These are phyloP conservation scores for Eristalinus aeneus DNA, from an alignment of 2,888 invertebrate genomes.

Conservation along the genomic window DNA sequence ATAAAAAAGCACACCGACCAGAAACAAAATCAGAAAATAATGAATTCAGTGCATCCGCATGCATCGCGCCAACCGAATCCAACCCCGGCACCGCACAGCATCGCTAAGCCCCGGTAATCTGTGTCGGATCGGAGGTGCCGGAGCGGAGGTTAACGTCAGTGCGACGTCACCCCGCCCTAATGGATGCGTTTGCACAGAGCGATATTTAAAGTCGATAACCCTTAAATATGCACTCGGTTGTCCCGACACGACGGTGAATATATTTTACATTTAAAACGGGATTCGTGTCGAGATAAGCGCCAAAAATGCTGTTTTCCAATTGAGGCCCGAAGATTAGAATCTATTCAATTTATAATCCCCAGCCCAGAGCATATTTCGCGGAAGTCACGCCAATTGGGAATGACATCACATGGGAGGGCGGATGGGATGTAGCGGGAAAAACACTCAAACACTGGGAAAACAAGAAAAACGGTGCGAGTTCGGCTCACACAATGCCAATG, in stretches of 20 bases:
- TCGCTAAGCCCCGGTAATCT: slow-evolving; percentile 52
- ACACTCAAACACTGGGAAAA: background rate
- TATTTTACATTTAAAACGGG: slow-evolving; percentile 66
- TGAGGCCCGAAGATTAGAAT: slow-evolving; percentile 62
- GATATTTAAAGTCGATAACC: slow-evolving; percentile 66
- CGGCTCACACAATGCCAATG: slow-evolving; percentile 28
- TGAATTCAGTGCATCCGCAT: slow-evolving; percentile 49
- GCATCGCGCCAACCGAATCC: background rate
- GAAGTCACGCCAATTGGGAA: background rate
- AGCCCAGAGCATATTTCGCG: background rate
- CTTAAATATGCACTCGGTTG: slow-evolving; percentile 56
- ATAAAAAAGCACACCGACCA: slow-evolving; percentile 11
- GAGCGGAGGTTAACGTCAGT: slow-evolving; percentile 18
- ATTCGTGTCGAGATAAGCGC: slow-evolving; percentile 53
- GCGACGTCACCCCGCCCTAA: slow-evolving; percentile 53
- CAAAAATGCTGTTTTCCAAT: slow-evolving; percentile 56
- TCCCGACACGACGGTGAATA: slow-evolving; percentile 39
- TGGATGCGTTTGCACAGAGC: slow-evolving; percentile 57
- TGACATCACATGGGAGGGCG: slow-evolving; percentile 14
- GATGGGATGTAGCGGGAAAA: background rate
- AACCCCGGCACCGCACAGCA: background rate
- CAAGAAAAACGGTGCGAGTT: background rate
- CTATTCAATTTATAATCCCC: slow-evolving; percentile 68
- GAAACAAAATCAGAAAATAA: slow-evolving; percentile 47
- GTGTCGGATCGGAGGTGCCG: background rate